Evolutionary conservation across 2,888 invertebrate species (phyloP).

Genomic region (Hyposoter dolosus): DNA sequence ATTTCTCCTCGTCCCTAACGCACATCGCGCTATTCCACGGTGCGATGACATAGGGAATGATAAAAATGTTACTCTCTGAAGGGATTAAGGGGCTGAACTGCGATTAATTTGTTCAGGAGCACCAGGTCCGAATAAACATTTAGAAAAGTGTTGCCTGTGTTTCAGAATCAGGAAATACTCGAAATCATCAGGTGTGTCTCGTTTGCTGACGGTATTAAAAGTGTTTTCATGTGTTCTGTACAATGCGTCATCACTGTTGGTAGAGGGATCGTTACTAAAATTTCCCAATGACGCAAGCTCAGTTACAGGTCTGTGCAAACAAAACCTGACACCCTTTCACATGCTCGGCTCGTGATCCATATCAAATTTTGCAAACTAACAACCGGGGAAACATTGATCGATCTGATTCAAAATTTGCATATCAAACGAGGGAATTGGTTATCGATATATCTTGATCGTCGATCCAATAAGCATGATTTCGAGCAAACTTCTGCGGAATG

Average conservation of each 20-base stretch:
- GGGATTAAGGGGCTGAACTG: too few relatives aligned
- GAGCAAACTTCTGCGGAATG: too few relatives aligned
- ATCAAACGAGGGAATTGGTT: neutral
- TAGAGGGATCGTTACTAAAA: neutral
- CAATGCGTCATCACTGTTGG: neutral
- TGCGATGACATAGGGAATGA: too few relatives aligned
- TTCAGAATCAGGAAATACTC: neutral
- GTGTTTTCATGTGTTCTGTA: neutral
- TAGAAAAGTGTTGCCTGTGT: neutral
- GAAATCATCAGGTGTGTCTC: neutral
- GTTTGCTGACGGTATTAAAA: neutral
- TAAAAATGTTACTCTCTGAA: too few relatives aligned
- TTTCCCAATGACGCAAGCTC: too few relatives aligned
- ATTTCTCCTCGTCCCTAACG: too few relatives aligned
- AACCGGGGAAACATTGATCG: neutral
- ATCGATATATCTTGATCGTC: neutral
- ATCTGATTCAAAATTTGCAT: neutral
- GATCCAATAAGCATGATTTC: neutral
- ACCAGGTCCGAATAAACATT: too few relatives aligned
- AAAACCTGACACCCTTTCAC: neutral
- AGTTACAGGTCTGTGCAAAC: neutral
- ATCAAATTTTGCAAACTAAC: neutral
- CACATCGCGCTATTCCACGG: too few relatives aligned
- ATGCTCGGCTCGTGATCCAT: neutral
- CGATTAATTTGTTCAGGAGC: too few relatives aligned